phyloP scores from a whole-genome alignment of 2,797 vertebrate genomes.

The Micropoecilia bifurca region DNA sequence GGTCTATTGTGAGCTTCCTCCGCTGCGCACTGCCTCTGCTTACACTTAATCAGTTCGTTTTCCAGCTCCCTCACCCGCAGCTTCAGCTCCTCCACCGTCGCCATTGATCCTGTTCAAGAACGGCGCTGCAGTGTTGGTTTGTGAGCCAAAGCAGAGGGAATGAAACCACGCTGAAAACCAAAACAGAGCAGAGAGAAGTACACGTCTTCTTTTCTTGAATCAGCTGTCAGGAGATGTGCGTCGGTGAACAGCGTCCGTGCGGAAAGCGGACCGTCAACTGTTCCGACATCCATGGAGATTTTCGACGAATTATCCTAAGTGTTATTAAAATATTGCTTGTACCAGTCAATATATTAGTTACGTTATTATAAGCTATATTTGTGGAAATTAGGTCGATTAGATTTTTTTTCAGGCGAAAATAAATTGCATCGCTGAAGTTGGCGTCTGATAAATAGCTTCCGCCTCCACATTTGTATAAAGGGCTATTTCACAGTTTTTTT shows the following conservation, averaged over 20 bases:
- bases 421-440: background rate
- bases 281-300: conserved; percentile 20
- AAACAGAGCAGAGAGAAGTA: conserved; percentile 46
- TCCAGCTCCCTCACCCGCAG: conserved; percentile 89
- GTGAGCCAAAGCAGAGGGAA: background rate
- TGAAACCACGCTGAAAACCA: background rate
- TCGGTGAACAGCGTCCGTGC: conserved; percentile 58
- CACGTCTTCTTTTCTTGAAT: conserved; percentile 76
- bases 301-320: background rate
- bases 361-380: background rate
- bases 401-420: background rate
- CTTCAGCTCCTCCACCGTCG: conserved; percentile 86
- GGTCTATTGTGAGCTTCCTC: conserved; percentile 76
- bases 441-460: background rate
- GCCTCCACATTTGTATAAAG: background rate
- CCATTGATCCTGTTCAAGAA: conserved; percentile 54
- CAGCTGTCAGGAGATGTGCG: conserved; percentile 60
- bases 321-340: background rate
- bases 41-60: conserved; percentile 86
- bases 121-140: fast-evolving
- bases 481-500: background rate
- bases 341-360: background rate
- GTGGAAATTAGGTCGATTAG: background rate
- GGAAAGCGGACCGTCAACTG: conserved; percentile 29
- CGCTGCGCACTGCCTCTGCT: conserved; percentile 68